Conservation (phyloP, 1,140 invertebrate genomes). For the Cyclargus thomasi region DNA sequence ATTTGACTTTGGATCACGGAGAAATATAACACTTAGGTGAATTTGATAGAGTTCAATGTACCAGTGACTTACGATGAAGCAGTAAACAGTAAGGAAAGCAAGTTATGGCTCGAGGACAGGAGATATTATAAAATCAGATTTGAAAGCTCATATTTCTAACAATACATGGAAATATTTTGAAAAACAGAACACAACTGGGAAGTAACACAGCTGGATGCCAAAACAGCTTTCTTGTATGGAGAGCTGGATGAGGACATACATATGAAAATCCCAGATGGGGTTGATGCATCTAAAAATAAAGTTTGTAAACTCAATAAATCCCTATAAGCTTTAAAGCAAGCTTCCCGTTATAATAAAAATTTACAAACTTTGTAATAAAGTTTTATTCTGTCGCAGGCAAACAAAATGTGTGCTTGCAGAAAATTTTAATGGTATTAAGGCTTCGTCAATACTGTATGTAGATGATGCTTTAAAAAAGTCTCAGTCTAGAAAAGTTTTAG, state of each 20-base stretch:
- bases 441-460: conserved; percentile 25
- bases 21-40: neutral
- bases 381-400: conserved; percentile 7
- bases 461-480: conserved; percentile 25
- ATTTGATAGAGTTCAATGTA: conserved; percentile 11
- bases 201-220: conserved; percentile 61
- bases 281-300: conserved; percentile 18
- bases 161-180: conserved; percentile 29
- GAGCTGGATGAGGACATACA: conserved; percentile 45
- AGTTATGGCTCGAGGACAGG: conserved; percentile 23
- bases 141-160: conserved; percentile 24
- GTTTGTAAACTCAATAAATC: conserved; percentile 26
- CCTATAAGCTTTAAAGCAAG: neutral
- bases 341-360: neutral
- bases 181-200: conserved; percentile 32
- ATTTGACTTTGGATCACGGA: no score
- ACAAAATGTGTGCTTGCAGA: conserved; percentile 15
- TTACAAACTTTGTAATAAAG: neutral
- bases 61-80: conserved; percentile 18
- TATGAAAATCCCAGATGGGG: conserved; percentile 42
- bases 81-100: conserved; percentile 8
- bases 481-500: conserved; percentile 9
- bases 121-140: conserved; percentile 26
- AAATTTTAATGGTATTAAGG: conserved; percentile 5
- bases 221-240: conserved; percentile 60